Base-by-base conservation (phyloP, 1,140 invertebrate species). In the Drosophila burlai region DNA sequence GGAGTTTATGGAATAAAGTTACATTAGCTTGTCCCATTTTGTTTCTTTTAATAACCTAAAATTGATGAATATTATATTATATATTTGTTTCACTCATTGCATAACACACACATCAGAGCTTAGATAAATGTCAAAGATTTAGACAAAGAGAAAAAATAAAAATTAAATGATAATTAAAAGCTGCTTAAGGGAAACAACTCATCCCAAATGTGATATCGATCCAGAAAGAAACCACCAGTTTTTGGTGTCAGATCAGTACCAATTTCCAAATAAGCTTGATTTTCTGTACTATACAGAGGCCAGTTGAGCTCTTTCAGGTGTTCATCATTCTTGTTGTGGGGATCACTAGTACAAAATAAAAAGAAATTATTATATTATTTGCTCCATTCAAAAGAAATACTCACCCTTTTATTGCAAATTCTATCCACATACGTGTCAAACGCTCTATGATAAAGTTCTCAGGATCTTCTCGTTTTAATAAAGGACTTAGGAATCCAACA, bases 201-300 rank as follows among this genome's bases (percentile, higher is more conserved):
- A 26, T 95, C 94, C 95, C 95, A 95, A 54, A 94, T 76, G 4
- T 81, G 64, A 91, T 94, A 95, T 55, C 95, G 92, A 18, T 95
- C 93, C 13, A 89, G 80, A 76, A 93, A 93, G 6, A 95, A 67
- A 31, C 93, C 93, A 38, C 93, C 93, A 16, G 92, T 90, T 64
- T 93, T 93, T 63, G 95, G 91, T 2, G 40, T 77, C 4, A 94
- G 63, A 10, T 91, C 62, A 0, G 87, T 74, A 13, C 92, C 93
- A 15, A 95, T 94, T 40, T 95, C 93, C 49, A 95, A 74, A 68
- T 95, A 95, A 10, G 93, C 85, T 29, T 94, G 80, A 26, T 92
- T 82, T n/a, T 93, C 69, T 0, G 66, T 4, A 13, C 76, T 93
- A 46, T 94, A 94, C 24, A 86, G 84, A 16, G 93, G 92, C 95